Evolutionary conservation across 1,140 invertebrate genomes (phyloP).

Genomic region (Zophobas morio): DNA sequence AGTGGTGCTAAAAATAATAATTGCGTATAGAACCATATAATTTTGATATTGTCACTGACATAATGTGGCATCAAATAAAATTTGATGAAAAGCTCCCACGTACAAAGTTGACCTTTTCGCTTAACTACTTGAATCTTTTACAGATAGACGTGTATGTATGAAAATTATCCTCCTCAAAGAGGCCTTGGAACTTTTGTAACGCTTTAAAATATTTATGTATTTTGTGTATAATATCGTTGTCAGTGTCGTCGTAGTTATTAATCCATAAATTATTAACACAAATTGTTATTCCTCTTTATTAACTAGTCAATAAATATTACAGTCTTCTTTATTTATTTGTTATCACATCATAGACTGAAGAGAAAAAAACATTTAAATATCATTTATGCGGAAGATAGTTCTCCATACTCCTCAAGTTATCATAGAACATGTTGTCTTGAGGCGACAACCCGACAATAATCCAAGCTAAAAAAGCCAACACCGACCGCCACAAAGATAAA

Average conservation of each 20-base stretch:
- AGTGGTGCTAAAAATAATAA: no score
- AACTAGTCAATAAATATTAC: conserved; percentile 43
- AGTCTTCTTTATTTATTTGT: conserved; percentile 39
- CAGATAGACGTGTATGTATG: no score
- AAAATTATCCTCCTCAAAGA: no score
- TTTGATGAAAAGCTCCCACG: no score
- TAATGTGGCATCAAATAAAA: no score
- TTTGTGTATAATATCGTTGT: not conserved
- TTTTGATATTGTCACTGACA: no score
- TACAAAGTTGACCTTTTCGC: no score
- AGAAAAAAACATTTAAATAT: conserved; percentile 31
- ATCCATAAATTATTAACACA: conserved; percentile 20
- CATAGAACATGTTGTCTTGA: conserved; percentile 62
- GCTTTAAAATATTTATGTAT: no score
- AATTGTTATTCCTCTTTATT: conserved; percentile 39
- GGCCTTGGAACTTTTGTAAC: no score
- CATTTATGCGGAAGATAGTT: conserved; percentile 55
- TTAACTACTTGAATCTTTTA: no score
- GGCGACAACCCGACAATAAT: conserved; percentile 62
- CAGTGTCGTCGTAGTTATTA: not conserved
- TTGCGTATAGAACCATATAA: no score
- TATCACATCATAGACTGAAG: conserved; percentile 34
- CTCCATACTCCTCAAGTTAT: conserved; percentile 62
- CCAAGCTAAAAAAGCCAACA: conserved; percentile 64
- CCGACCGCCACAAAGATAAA: conserved; percentile 63